Base-by-base conservation (phyloP, 2,113 vertebrate genomes). In the Scalopus aquaticus region DNA sequence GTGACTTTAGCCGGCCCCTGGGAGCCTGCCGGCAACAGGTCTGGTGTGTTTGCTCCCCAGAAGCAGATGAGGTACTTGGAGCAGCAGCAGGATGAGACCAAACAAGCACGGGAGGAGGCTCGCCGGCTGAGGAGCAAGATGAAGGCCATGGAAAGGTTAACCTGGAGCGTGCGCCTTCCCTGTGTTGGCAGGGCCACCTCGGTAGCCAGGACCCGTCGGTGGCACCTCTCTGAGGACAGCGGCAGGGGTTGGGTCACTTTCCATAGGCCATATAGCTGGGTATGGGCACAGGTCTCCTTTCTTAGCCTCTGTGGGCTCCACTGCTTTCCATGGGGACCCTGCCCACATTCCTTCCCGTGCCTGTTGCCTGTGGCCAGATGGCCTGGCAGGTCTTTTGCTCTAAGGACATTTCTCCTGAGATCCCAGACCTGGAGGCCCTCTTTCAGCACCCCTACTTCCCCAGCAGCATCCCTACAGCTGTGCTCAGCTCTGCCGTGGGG, bases 11-110 rank as follows among this genome's bases (percentile, higher is more conserved):
- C 87, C 15, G 73, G 42, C n/a, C 78, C n/a, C 70, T 42, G 19
- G 81, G 64, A 32, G 19, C 37, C 28, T 39, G 73, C 46, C 46
- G 76, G 69, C 76, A 54, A 42, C 26, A 70, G 22, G 30, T 2
- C 0, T 69, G 46, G 58, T 32, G 19, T 0, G 0, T 91, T 96
- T 96, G 69, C 80, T 91, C 96, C 62, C 96, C 96, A 99, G 99
- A 99, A 99, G 98, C 99, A 99, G 98, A 99, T 99, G 99, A 98
- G 98, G 69, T 99, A 98, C 96, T 95, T 99, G 96, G 99, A 99
- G 97, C 98, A 98, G 67, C 99, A 99, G 91, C 98, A 99, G 83
- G 98, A 98, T 64, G 99, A 99, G 22, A 96, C 96, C 85, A 99
- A 98, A 80, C 98, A 98, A 69, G 99, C 99, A 5, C 99, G 98